phyloP scores from a whole-genome alignment of 1,140 invertebrate genomes.

The Brachionus asplanchnoidis region DNA sequence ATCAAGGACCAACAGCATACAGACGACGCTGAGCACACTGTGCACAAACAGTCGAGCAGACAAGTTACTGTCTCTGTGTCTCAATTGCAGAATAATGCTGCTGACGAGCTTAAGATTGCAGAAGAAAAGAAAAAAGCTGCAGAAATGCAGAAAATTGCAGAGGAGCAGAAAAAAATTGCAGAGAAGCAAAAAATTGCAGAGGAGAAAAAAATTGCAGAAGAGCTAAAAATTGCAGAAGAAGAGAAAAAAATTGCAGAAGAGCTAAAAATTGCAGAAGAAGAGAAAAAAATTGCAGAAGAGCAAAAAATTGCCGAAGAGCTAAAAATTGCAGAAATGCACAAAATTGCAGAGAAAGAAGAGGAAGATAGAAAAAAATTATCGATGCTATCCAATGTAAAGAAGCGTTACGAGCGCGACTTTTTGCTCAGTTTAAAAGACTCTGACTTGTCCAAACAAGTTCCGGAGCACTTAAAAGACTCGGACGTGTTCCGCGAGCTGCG shows the following conservation, averaged over 20 bases:
- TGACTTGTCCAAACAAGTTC: not conserved
- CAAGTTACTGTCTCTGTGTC: constrained; percentile 7
- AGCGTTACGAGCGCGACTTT: not conserved
- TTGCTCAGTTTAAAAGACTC: not conserved
- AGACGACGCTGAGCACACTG: not conserved
- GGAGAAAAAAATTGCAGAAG: no score
- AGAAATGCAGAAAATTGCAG: no score
- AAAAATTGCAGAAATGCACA: not conserved
- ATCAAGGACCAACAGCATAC: not conserved
- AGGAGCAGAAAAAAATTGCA: no score
- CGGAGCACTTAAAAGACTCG: not conserved
- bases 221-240: no score
- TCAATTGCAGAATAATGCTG: not conserved
- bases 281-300: not conserved
- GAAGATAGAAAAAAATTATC: not conserved
- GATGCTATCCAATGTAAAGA: not conserved
- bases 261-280: not conserved
- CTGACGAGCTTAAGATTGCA: no score
- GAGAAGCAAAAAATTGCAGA: no score
- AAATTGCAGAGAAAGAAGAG: not conserved
- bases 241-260: not conserved
- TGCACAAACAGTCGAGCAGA: not conserved
- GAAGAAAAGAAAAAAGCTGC: no score
- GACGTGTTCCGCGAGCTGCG: not conserved
- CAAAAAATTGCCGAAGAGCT: not conserved